Conservation (phyloP, 2,797 vertebrate genomes). For the Labroides dimidiatus region DNA sequence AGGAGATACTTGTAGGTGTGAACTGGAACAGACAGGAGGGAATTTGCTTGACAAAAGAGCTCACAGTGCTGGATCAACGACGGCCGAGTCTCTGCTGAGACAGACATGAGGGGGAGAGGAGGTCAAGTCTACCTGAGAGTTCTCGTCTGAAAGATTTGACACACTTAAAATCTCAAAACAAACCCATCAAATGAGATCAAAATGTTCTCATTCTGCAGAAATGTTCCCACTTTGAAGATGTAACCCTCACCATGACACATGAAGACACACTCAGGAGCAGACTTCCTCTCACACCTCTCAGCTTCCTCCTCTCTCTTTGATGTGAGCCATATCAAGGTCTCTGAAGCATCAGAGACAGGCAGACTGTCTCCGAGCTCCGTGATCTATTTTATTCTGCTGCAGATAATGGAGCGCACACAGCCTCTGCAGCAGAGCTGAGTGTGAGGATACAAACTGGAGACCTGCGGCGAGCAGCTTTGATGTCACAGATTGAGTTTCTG, state of each 20-base stretch:
- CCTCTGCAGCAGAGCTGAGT: conserved; percentile 5
- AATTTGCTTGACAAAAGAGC: conserved; percentile 60
- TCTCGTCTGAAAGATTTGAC: not conserved
- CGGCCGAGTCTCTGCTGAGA: not conserved
- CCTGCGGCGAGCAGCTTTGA: conserved; percentile 39
- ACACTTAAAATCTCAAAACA: not conserved
- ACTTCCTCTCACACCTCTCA: conserved; percentile 69
- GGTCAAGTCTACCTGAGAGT: conserved; percentile 19
- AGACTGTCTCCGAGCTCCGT: conserved; percentile 65
- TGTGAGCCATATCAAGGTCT: conserved; percentile 61
- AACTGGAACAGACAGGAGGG: conserved; percentile 25
- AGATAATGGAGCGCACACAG: conserved; percentile 40
- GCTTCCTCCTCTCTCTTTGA: conserved; percentile 72
- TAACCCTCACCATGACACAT: not conserved
- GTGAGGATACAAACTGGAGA: conserved; percentile 5
- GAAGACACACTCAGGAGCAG: conserved; percentile 15
- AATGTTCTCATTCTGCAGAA: not conserved
- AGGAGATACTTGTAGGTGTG: conserved; percentile 66
- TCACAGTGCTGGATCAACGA: conserved; percentile 20
- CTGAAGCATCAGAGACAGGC: conserved; percentile 51
- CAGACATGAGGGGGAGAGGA: not conserved
- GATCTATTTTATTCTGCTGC: conserved; percentile 33
- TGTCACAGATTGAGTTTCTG: conserved; percentile 33
- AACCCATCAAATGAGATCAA: not conserved
- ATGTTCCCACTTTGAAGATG: conserved; percentile 16